Base-by-base conservation (phyloP, 2,888 invertebrate genomes). In the Chymomyza caudatula region DNA sequence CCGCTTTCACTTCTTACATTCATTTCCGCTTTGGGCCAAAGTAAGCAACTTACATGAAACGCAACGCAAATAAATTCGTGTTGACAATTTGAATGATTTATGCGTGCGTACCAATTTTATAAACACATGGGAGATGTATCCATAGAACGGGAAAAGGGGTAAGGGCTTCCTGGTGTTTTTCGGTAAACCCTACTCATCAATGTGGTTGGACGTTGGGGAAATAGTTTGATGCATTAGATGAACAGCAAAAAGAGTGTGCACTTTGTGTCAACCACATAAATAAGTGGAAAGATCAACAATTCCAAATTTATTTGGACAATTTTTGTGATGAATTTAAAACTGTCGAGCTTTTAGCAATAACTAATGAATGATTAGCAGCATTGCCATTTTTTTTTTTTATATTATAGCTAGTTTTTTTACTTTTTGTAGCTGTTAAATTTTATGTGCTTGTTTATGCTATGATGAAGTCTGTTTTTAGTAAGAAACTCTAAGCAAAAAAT, bases 41-140 rank as follows among this genome's bases (percentile, higher is more conserved):
- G 71, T 82, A 74, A 71, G 76, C 66, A 72, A 74, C 76, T 71
- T 60, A 67, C 63, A 49, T 13, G 13, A 42, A 60, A 72, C 66
- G 66, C 73, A 73, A 77, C 67, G 67, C 71, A 78, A 80, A 74
- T 76, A 77, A 82, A 80, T 81, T 85, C 71, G 65, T 80, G 82
- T 81, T 83, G 80, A 85, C 78, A 83, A 83, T 80, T 78, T 77
- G 71, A 85, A 81, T 84, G 80, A 83, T 80, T 84, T 84, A 80
- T 85, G 67, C 78, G 75, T 80, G 78, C 75, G 70, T 77, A 69
- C 55, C 61, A 66, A 70, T 66, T 64, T 55, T 59, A 65, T 62
- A 64, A 59, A 49, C 59, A 51, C 56, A 4, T 25, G 60, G 44
- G 58, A 20, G 20, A 44, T 6, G 20, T 17, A 20, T 20, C 29